Percentiles rank a stretch among this genome's conserved stretches.
These are phyloP conservation scores for Colletes gigas DNA, from an alignment of 1,140 invertebrate species.

Conservation along the genomic window DNA sequence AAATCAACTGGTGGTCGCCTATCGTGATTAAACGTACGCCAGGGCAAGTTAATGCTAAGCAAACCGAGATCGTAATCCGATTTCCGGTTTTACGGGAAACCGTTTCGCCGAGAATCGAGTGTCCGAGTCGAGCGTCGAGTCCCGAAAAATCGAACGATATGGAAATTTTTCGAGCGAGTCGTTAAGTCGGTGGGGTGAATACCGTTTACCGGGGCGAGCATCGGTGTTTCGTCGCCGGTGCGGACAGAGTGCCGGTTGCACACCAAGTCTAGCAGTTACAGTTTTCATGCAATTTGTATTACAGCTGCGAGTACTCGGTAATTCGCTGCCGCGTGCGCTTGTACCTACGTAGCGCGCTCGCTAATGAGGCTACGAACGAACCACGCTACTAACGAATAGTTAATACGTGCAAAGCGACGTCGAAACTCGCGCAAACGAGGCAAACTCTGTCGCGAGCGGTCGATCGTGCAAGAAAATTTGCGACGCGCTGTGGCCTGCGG, in stretches of 20 bases:
- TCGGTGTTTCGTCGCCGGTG: conserved; percentile 10
- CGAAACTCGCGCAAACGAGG: conserved; percentile 57
- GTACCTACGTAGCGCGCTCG: conserved; percentile 45
- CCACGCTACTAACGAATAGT: conserved; percentile 63
- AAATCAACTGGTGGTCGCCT: conserved; percentile 32
- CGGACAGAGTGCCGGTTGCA: conserved; percentile 39
- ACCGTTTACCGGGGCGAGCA: background rate
- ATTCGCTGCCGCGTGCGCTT: conserved; percentile 56
- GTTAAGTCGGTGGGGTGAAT: conserved; percentile 2
- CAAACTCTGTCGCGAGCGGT: conserved; percentile 49
- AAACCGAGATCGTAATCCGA: conserved; percentile 2
- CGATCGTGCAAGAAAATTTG: conserved; percentile 59
- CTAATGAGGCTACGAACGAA: conserved; percentile 64
- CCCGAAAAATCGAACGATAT: conserved; percentile 24
- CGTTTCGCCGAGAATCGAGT: no score
- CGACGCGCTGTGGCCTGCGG: background rate
- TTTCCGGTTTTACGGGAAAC: background rate
- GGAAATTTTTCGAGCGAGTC: conserved; percentile 29
- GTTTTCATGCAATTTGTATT: conserved; percentile 69
- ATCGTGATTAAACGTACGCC: background rate
- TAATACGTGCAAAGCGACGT: conserved; percentile 62
- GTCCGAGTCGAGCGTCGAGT: background rate
- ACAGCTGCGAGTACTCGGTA: conserved; percentile 60
- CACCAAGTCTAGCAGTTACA: conserved; percentile 44
- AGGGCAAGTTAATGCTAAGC: background rate